phyloP scores from a whole-genome alignment of 2,888 invertebrate species.

The Ecliptopera silaceata region DNA sequence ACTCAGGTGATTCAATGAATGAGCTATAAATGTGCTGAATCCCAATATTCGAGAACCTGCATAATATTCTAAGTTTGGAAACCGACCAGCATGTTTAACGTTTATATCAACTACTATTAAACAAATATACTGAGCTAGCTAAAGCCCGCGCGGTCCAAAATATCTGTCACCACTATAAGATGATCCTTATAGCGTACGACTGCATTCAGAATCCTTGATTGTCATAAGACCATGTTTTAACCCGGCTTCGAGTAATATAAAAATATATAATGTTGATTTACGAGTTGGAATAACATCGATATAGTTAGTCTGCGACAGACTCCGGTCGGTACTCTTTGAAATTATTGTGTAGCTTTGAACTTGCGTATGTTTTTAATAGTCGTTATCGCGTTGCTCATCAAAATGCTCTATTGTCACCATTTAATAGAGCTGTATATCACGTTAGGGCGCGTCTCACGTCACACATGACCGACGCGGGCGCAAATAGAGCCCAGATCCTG shows the following conservation, averaged over 20 bases:
- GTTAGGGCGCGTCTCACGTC: conserved; percentile 60
- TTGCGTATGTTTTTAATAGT: conserved; percentile 20
- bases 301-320: not conserved
- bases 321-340: not conserved
- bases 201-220: too few relatives aligned
- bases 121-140: too few relatives aligned
- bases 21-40: conserved; percentile 40
- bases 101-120: not conserved
- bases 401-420: conserved; percentile 31
- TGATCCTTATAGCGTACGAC: too few relatives aligned
- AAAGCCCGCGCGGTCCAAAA: too few relatives aligned
- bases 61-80: conserved; percentile 1
- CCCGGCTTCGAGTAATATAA: too few relatives aligned
- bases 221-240: too few relatives aligned
- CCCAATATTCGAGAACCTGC: conserved; percentile 9
- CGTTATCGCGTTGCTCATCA: conserved; percentile 29
- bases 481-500: conserved; percentile 82
- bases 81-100: conserved; percentile 4
- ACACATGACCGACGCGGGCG: conserved; percentile 67
- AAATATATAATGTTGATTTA: too few relatives aligned
- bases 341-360: conserved; percentile 12
- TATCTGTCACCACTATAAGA: too few relatives aligned
- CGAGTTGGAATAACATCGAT: too few relatives aligned
- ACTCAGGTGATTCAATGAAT: conserved; percentile 55
- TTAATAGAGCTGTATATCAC: conserved; percentile 48